These are phyloP conservation scores for Antennarius striatus DNA, from an alignment of 2,113 vertebrate species.

Conservation along the genomic window DNA sequence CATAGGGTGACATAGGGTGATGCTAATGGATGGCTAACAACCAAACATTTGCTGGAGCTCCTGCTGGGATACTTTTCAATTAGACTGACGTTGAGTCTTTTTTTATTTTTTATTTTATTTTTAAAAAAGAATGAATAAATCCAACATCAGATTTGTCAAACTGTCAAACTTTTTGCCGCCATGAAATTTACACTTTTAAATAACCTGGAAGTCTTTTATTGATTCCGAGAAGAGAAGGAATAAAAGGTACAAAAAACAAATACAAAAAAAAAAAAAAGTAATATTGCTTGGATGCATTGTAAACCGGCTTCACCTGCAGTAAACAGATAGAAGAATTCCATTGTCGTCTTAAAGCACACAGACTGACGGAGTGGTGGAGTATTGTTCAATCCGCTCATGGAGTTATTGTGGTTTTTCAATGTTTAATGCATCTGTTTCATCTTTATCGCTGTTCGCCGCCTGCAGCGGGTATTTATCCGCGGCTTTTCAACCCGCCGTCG, in stretches of 20 bases:
- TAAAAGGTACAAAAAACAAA: no score
- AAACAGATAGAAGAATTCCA: neutral
- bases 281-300: no score
- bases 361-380: neutral
- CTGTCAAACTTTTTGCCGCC: neutral
- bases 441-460: conserved; percentile 7
- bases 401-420: conserved; percentile 25
- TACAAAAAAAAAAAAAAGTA: no score
- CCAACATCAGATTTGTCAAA: neutral
- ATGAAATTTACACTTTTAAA: no score
- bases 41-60: no score
- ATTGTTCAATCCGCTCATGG: neutral
- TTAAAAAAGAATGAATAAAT: neutral
- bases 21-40: no score
- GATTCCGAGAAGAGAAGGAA: no score
- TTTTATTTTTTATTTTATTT: neutral
- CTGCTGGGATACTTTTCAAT: no score
- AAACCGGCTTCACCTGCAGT: no score
- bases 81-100: no score
- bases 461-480: conserved; percentile 3
- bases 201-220: no score
- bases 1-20: no score
- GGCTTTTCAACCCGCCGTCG: neutral
- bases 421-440: conserved; percentile 45
- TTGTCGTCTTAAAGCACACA: conserved; percentile 9